These are phyloP conservation scores for Lepidurus couesii DNA, from an alignment of 1,140 invertebrate genomes.

Conservation along the genomic window DNA sequence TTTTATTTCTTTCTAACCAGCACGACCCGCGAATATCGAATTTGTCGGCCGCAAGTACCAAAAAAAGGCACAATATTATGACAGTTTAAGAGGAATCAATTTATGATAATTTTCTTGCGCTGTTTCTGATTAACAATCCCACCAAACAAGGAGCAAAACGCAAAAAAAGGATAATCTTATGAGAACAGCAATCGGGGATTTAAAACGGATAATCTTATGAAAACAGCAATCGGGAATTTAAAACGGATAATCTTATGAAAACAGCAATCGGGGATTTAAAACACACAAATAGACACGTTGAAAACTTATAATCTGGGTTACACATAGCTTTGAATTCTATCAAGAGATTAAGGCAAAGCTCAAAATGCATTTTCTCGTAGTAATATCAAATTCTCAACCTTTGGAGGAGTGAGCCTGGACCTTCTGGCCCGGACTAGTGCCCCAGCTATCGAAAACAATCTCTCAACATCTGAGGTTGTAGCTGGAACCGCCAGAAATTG, in stretches of 20 bases:
- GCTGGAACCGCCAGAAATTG: slow-evolving; percentile 27
- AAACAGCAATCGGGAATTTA: too few species aligned
- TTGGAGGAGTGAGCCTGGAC: background rate
- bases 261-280: too few species aligned
- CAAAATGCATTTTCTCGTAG: slow-evolving; percentile 22
- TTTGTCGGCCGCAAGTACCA: slow-evolving; percentile 4
- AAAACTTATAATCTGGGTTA: too few species aligned
- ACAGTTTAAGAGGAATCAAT: slow-evolving; percentile 6
- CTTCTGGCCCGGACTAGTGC: slow-evolving; percentile 24
- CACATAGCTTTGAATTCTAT: too few species aligned
- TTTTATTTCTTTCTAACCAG: background rate
- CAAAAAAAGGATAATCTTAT: too few species aligned
- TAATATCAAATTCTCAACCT: slow-evolving; percentile 26
- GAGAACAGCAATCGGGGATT: too few species aligned
- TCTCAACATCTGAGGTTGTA: slow-evolving; percentile 27
- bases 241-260: too few species aligned
- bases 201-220: too few species aligned
- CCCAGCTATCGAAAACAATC: slow-evolving; percentile 28
- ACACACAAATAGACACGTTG: too few species aligned
- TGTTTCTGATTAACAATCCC: background rate
- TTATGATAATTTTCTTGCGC: slow-evolving; percentile 18
- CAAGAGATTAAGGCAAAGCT: too few species aligned
- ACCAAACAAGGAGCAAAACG: background rate
- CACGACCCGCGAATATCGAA: background rate
- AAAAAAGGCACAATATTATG: background rate